Evolutionary conservation across 1,140 invertebrate genomes (phyloP).

Genomic region (Conus ventricosus): DNA sequence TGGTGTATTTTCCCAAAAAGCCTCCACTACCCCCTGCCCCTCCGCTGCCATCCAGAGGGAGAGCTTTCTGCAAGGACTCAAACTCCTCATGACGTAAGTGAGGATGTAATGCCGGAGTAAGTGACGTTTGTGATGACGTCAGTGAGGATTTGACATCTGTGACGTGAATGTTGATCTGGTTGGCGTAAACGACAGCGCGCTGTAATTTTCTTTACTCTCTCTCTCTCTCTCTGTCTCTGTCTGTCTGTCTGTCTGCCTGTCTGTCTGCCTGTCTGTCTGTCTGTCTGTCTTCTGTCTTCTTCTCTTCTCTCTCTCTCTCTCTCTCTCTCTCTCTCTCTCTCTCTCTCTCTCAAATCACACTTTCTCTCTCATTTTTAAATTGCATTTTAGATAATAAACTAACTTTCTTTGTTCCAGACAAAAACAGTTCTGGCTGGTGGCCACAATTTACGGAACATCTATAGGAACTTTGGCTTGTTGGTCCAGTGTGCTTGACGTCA

Average conservation of each 20-base stretch:
- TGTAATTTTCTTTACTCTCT: background rate
- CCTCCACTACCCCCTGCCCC: slow-evolving; percentile 62
- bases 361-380: background rate
- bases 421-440: slow-evolving; percentile 29
- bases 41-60: slow-evolving; percentile 60
- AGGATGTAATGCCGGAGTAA: background rate
- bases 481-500: slow-evolving; percentile 18
- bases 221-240: slow-evolving; percentile 4
- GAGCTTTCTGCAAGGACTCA: slow-evolving; percentile 57
- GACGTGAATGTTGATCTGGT: too few relatives aligned
- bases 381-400: background rate
- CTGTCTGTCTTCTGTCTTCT: too few relatives aligned
- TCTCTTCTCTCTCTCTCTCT: background rate
- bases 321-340: background rate
- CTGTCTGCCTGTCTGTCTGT: background rate
- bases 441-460: slow-evolving; percentile 17
- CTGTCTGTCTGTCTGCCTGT: background rate
- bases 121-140: too few relatives aligned
- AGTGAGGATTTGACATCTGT: too few relatives aligned
- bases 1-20: slow-evolving; percentile 65
- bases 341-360: background rate
- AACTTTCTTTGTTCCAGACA: slow-evolving; percentile 12
- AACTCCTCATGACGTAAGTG: background rate
- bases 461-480: slow-evolving; percentile 15
- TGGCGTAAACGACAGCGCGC: too few relatives aligned